A percentile compares a stretch with the other conserved stretches of the same genome.
Conservation (phyloP, 1,140 invertebrate species). For the Pseudoatta argentina region DNA sequence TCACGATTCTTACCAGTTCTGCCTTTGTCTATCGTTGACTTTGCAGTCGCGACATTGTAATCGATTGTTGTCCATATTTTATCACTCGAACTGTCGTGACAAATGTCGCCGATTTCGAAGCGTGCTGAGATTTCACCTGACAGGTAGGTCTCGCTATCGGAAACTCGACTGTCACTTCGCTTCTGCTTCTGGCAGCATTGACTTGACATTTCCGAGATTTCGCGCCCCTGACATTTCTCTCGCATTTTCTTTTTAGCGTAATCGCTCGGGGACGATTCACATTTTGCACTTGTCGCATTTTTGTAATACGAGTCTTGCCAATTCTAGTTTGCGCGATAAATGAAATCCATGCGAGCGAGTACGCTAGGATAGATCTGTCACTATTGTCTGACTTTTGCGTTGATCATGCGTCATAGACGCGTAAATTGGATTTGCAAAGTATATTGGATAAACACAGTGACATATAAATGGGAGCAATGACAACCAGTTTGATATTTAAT, state of each 20-base stretch:
- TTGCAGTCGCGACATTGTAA: not conserved
- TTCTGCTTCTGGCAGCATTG: not conserved
- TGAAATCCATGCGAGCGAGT: not conserved
- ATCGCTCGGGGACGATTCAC: not conserved
- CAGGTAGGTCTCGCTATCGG: slow-evolving; percentile 18
- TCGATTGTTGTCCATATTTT: not conserved
- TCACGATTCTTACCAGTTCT: not conserved
- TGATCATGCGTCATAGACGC: not conserved
- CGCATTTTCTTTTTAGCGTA: not conserved
- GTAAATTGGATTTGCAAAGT: slow-evolving; percentile 17
- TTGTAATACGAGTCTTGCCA: not conserved
- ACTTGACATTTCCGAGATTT: not conserved
- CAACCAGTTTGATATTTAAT: slow-evolving; percentile 20
- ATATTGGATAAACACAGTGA: no score
- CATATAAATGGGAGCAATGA: not conserved
- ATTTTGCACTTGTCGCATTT: not conserved
- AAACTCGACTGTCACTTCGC: not conserved
- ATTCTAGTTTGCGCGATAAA: not conserved
- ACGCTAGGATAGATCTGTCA: no score
- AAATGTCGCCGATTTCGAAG: not conserved
- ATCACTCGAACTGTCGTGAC: not conserved
- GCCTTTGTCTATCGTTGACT: not conserved
- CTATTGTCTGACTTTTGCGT: not conserved
- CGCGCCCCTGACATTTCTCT: not conserved
- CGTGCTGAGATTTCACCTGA: not conserved